Evolutionary conservation across 2,797 vertebrate species (phyloP).

Genomic region (Urosaurus nigricauda): DNA sequence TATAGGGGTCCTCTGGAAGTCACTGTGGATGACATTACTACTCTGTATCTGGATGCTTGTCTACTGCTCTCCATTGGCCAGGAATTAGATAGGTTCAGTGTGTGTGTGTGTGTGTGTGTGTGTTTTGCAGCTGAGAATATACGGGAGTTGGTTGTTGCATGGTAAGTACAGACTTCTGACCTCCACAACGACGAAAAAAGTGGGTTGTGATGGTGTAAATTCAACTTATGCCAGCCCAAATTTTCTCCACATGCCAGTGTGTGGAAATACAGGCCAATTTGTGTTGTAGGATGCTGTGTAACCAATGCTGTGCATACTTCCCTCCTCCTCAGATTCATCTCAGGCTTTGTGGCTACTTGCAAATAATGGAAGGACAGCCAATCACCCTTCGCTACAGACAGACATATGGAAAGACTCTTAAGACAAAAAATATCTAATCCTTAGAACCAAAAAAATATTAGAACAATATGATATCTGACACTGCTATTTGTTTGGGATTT

Average conservation of each 20-base stretch:
- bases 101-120: too few relatives aligned
- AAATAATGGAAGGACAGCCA: background rate
- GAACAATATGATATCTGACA: background rate
- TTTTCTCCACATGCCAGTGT: background rate
- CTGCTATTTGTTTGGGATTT: slow-evolving; percentile 1
- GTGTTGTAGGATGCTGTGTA: background rate
- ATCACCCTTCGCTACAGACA: background rate
- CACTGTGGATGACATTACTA: background rate
- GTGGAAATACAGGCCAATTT: background rate
- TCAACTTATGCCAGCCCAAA: background rate
- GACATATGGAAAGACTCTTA: background rate
- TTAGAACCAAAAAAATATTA: background rate
- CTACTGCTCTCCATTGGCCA: too few relatives aligned
- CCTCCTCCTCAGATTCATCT: background rate
- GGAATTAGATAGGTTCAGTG: too few relatives aligned
- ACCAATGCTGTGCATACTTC: background rate
- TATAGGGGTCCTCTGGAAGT: too few relatives aligned
- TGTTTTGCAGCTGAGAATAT: too few relatives aligned
- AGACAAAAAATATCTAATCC: background rate
- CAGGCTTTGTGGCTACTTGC: background rate
- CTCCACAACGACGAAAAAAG: too few relatives aligned
- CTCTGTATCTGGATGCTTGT: too few relatives aligned
- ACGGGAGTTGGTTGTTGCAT: too few relatives aligned
- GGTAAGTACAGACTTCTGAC: too few relatives aligned
- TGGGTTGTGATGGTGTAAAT: too few relatives aligned